These are phyloP conservation scores for Pelusios castaneus DNA, from an alignment of 2,113 vertebrate species.

Conservation along the genomic window DNA sequence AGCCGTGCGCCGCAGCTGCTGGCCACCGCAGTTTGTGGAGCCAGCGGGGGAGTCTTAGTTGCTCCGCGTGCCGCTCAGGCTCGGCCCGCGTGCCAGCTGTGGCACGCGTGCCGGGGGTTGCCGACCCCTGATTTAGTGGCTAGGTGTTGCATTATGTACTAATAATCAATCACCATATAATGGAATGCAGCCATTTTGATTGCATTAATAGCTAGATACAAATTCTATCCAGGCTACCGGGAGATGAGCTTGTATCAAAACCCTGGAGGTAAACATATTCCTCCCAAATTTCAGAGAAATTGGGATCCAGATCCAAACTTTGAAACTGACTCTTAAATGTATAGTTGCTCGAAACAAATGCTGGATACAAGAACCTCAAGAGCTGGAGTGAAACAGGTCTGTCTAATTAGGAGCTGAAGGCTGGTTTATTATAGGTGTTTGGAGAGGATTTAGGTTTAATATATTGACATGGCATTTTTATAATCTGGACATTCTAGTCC, in stretches of 20 bases:
- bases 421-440: neutral
- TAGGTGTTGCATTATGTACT: constrained; percentile 39
- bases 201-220: constrained; percentile 33
- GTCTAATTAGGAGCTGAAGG: neutral
- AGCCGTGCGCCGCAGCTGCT: no score
- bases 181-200: constrained; percentile 69
- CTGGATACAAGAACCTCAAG: neutral
- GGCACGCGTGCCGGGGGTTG: no score
- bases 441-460: accelerated
- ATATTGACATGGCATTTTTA: neutral
- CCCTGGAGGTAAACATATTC: neutral
- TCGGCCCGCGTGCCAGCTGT: no score
- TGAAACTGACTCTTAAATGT: neutral
- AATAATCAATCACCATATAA: constrained; percentile 6
- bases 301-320: neutral
- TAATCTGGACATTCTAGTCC: neutral
- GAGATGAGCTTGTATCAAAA: constrained; percentile 50
- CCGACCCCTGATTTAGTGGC: neutral
- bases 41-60: no score
- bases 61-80: no score
- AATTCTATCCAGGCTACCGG: constrained; percentile 59
- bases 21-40: no score
- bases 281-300: constrained; percentile 2
- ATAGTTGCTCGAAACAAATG: neutral
- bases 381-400: no score